These are phyloP conservation scores for Atta texana DNA, from an alignment of 1,140 invertebrate genomes.

Conservation along the genomic window DNA sequence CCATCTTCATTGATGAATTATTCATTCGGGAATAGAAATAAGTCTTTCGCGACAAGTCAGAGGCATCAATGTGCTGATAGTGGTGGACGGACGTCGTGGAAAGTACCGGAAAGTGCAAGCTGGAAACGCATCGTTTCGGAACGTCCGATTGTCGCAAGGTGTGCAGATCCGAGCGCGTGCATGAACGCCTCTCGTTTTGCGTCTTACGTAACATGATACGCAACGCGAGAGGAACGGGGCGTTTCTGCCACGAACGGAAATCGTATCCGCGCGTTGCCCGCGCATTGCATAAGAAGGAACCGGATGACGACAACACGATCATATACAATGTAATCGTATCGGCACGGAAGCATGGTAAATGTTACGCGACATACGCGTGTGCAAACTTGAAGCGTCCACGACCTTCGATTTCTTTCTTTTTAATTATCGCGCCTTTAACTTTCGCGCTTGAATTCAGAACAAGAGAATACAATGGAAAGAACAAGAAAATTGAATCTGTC, in stretches of 20 bases:
- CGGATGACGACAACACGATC: slow-evolving; percentile 11
- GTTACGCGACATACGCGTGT: neutral
- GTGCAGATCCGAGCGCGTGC: slow-evolving; percentile 40
- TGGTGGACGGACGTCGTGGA: neutral
- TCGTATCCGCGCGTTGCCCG: slow-evolving; percentile 62
- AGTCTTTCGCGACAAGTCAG: neutral
- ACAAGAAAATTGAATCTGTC: neutral
- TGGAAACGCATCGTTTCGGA: slow-evolving; percentile 56
- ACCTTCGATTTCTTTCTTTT: slow-evolving; percentile 12
- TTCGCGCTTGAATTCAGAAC: neutral
- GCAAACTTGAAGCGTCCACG: neutral
- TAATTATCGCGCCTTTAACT: neutral
- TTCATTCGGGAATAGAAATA: neutral
- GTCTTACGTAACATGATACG: slow-evolving; percentile 48
- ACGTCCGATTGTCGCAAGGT: slow-evolving; percentile 59
- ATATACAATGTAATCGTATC: slow-evolving; percentile 67
- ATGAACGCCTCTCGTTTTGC: slow-evolving; percentile 17
- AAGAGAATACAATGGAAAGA: neutral
- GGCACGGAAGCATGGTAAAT: neutral
- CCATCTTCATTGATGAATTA: neutral
- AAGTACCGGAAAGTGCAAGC: slow-evolving; percentile 51
- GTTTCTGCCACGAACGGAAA: slow-evolving; percentile 70
- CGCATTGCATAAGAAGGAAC: slow-evolving; percentile 63
- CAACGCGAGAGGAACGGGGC: slow-evolving; percentile 52
- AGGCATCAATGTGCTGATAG: neutral